Evolutionary conservation across 2,888 invertebrate genomes (phyloP).

Genomic region (Brachypalpus laphriformis): DNA sequence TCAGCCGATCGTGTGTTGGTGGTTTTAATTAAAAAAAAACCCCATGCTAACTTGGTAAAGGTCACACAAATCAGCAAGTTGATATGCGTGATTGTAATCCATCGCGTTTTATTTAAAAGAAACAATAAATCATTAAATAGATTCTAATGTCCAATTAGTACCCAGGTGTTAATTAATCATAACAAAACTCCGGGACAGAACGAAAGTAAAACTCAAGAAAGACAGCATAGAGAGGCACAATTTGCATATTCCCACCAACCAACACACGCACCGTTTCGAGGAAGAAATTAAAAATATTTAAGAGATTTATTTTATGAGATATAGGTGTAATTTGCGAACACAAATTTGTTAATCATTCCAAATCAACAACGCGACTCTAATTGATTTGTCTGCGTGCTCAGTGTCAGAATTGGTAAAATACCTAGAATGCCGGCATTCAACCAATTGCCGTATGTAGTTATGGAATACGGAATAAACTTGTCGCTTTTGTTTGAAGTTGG

Average conservation of each 20-base stretch:
- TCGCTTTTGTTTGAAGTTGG: conserved; percentile 4
- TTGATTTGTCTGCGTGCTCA: neutral
- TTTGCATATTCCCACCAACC: neutral
- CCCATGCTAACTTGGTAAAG: conserved; percentile 8
- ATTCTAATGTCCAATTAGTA: conserved; percentile 65
- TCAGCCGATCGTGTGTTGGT: neutral
- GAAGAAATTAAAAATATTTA: neutral
- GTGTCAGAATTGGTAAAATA: conserved; percentile 2
- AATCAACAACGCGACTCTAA: neutral
- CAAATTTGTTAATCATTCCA: conserved; percentile 19
- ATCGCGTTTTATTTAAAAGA: conserved; percentile 47
- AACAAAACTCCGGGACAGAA: neutral
- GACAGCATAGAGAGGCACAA: neutral
- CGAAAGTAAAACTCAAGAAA: neutral
- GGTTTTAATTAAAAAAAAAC: conserved; percentile 1
- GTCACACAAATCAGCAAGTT: conserved; percentile 32
- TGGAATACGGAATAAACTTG: conserved; percentile 15
- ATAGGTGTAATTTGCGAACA: neutral
- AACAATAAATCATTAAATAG: conserved; percentile 61
- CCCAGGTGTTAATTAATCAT: conserved; percentile 58
- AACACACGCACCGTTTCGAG: neutral
- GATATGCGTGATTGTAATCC: conserved; percentile 30
- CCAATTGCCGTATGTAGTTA: neutral
- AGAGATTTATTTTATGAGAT: neutral
- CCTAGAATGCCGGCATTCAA: neutral